phyloP scores from a whole-genome alignment of 2,888 invertebrate species.

The Chrysolina oricalcia region DNA sequence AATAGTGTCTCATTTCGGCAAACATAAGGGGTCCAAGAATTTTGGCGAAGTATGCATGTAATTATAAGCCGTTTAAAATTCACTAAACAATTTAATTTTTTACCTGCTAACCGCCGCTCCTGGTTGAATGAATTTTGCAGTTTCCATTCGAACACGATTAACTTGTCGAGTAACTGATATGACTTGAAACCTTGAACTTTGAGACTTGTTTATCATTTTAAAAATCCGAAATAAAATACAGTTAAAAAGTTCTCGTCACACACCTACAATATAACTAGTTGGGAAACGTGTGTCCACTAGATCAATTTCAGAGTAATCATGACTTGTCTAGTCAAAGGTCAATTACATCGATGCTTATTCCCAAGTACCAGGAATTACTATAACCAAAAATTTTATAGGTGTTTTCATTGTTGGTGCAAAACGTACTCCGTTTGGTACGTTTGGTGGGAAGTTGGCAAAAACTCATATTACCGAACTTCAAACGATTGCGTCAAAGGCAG shows the following conservation, averaged over 20 bases:
- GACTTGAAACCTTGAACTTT: neutral
- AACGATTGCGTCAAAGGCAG: conserved; percentile 85
- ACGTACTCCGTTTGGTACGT: conserved; percentile 97
- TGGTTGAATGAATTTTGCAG: no score
- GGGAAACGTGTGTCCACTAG: neutral
- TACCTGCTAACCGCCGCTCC: no score
- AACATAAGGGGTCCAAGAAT: no score
- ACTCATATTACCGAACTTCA: conserved; percentile 86
- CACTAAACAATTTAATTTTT: no score
- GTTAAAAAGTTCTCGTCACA: neutral
- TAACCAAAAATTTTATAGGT: conserved; percentile 73
- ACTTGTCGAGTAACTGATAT: no score
- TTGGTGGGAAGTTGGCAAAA: conserved; percentile 88
- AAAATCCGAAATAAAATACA: neutral
- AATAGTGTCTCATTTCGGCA: no score
- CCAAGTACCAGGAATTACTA: neutral
- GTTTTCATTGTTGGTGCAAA: conserved; percentile 96
- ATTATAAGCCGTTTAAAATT: no score
- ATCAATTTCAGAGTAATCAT: conserved; percentile 33
- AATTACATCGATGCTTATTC: conserved; percentile 30
- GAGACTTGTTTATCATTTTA: neutral
- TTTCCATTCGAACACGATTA: no score
- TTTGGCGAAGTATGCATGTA: no score
- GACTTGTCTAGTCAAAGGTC: conserved; percentile 59
- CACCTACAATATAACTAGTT: neutral